Evolutionary conservation across 2,888 invertebrate species (phyloP).

Genomic region (Xylota sylvarum): DNA sequence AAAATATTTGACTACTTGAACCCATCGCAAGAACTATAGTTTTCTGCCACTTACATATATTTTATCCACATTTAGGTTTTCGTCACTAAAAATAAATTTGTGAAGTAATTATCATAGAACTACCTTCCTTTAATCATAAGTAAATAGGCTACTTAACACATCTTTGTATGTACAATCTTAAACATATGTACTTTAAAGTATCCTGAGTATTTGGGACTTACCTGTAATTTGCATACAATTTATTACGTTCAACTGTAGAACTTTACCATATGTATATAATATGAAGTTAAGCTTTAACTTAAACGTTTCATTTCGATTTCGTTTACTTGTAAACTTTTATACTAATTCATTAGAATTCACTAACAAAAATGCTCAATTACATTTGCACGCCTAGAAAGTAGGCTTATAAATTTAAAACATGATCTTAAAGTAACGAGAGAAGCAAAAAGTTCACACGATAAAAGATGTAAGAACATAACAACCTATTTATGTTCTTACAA

Average conservation of each 20-base stretch:
- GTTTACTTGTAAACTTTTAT: neutral
- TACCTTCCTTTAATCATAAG: no score
- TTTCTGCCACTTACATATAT: no score
- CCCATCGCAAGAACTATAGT: no score
- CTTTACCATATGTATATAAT: neutral
- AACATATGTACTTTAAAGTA: no score
- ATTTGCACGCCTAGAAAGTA: neutral
- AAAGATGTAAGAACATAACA: slow-evolving; percentile 12
- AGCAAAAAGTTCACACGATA: slow-evolving; percentile 14
- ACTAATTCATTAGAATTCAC: neutral
- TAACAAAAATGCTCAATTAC: neutral
- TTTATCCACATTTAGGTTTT: no score
- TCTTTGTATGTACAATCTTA: no score
- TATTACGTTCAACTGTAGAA: neutral
- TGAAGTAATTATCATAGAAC: no score
- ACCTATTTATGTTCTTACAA: neutral
- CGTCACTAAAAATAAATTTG: no score
- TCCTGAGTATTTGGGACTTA: no score
- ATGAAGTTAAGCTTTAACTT: neutral
- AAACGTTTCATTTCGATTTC: neutral
- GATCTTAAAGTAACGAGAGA: slow-evolving; percentile 23
- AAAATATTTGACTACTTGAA: no score
- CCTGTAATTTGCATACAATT: neutral
- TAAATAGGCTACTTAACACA: no score
- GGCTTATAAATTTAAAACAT: neutral